Conservation (phyloP, 35 echinoderm and acorn worm species). For the Anneissia japonica region DNA sequence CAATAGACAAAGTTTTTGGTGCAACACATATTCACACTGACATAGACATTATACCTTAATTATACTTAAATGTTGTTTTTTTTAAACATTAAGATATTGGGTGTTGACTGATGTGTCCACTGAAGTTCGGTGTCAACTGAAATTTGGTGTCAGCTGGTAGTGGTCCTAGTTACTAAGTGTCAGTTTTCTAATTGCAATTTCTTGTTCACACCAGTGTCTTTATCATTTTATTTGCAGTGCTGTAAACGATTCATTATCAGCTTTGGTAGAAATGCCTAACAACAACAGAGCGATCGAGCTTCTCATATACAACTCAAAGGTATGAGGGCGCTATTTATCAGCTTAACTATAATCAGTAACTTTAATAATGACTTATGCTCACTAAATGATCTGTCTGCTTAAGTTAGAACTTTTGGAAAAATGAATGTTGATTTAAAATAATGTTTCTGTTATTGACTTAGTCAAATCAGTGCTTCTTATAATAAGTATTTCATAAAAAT, state of each 20-base stretch:
- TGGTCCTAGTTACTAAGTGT: background rate
- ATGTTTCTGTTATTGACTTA: no score
- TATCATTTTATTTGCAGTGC: conserved; percentile 42
- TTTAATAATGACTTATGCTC: no score
- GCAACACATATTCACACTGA: no score
- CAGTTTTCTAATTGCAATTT: background rate
- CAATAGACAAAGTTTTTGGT: no score
- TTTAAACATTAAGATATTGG: background rate
- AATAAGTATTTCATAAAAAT: no score
- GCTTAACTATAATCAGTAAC: background rate
- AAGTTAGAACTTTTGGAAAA: no score
- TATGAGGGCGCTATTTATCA: background rate
- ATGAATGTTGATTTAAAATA: no score
- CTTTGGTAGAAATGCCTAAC: conserved; percentile 83
- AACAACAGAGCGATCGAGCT: conserved; percentile 83
- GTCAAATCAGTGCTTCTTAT: no score
- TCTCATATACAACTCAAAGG: conserved; percentile 65
- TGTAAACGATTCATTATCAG: conserved; percentile 60
- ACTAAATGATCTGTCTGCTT: no score
- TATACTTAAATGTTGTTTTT: no score
- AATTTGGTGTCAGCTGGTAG: background rate
- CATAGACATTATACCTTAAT: no score
- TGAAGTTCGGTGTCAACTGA: background rate
- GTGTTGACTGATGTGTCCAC: no score
- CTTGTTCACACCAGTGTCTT: background rate